Percentiles rank a stretch among this genome's conserved stretches.
Evolutionary conservation across 2,113 vertebrate species (phyloP).

Genomic region (Rhea pennata): DNA sequence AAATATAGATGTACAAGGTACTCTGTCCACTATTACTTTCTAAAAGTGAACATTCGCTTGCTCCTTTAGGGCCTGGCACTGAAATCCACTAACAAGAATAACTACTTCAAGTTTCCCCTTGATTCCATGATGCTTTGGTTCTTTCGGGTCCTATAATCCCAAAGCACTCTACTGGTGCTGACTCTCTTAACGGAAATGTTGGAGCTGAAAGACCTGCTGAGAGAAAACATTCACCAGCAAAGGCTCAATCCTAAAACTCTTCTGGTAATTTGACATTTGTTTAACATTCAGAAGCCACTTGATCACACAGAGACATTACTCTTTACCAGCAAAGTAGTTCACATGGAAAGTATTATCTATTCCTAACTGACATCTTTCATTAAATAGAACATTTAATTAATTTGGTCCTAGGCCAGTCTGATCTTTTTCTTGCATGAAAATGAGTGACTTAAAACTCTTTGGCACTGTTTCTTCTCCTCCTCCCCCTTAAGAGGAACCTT

Average conservation of each 20-base stretch:
- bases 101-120: neutral
- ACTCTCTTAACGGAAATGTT: neutral
- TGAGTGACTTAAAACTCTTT: neutral
- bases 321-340: constrained; percentile 38
- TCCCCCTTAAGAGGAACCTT: constrained; percentile 47
- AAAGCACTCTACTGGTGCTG: neutral
- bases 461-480: neutral
- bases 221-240: constrained; percentile 20
- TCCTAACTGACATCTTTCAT: constrained; percentile 62
- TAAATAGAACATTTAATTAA: constrained; percentile 70
- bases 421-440: constrained; percentile 17
- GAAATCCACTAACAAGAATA: neutral
- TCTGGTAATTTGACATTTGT: constrained; percentile 25
- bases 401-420: constrained; percentile 50
- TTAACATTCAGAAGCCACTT: constrained; percentile 37
- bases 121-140: neutral
- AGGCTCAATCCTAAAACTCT: constrained; percentile 16
- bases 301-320: neutral
- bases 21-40: neutral
- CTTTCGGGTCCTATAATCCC: neutral
- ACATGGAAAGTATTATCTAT: constrained; percentile 47
- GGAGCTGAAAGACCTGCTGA: neutral
- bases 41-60: neutral
- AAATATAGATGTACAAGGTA: neutral
- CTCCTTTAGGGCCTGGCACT: neutral